A percentile compares a stretch with the other conserved stretches of the same genome.
Conservation (phyloP, 2,888 invertebrate genomes). For the Amblyjoppa fuscipennis region DNA sequence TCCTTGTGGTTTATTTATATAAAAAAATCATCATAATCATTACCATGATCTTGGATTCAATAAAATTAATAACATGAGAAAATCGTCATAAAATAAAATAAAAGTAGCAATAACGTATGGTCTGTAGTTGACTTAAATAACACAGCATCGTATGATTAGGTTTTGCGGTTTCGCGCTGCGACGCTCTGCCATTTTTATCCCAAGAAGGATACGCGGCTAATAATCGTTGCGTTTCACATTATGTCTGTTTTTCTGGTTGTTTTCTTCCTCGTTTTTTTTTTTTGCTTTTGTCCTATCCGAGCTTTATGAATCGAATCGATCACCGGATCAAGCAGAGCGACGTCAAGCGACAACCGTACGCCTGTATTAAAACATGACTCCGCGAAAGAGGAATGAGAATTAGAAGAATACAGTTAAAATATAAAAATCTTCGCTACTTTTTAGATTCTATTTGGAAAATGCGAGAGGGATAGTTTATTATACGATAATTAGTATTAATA, state of each 20-base stretch:
- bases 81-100: conserved; percentile 83
- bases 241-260: conserved; percentile 6
- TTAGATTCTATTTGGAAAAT: conserved; percentile 28
- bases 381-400: conserved; percentile 21
- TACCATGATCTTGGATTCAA: conserved; percentile 76
- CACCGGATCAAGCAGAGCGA: conserved; percentile 66
- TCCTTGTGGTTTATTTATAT: conserved; percentile 54
- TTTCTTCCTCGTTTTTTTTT: conserved; percentile 5
- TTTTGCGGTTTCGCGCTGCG: conserved; percentile 68
- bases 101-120: conserved; percentile 84
- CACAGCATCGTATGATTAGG: conserved; percentile 84
- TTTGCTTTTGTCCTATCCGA: conserved; percentile 4
- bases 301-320: conserved; percentile 56
- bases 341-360: conserved; percentile 49
- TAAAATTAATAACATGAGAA: conserved; percentile 84
- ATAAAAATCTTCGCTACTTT: conserved; percentile 22
- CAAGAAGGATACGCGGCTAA: conserved; percentile 23
- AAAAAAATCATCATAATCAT: conserved; percentile 70
- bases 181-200: conserved; percentile 58
- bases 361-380: conserved; percentile 43
- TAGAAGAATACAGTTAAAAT: conserved; percentile 6
- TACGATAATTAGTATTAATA: conserved; percentile 52
- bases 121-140: conserved; percentile 84
- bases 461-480: conserved; percentile 35
- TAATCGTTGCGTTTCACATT: conserved; percentile 36